phyloP scores from a whole-genome alignment of 1,140 invertebrate genomes.

The Papilio aristodemus region DNA sequence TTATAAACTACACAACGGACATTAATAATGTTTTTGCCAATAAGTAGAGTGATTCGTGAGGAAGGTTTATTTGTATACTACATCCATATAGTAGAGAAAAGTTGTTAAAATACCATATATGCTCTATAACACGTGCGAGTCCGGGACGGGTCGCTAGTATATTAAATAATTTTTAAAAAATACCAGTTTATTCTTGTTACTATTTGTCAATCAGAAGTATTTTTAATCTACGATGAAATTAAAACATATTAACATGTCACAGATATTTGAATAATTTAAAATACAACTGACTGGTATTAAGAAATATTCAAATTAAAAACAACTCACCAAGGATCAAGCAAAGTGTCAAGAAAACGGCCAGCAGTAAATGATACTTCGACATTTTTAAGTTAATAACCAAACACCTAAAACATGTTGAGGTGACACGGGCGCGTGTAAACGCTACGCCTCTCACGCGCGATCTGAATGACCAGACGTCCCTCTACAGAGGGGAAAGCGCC shows the following conservation, averaged over 20 bases:
- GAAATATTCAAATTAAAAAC: not conserved
- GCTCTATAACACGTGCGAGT: too few species aligned
- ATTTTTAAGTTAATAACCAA: slow-evolving; percentile 14
- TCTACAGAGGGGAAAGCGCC: not conserved
- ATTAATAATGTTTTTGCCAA: too few species aligned
- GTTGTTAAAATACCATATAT: too few species aligned
- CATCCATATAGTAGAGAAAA: too few species aligned
- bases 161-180: too few species aligned
- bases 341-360: not conserved
- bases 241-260: not conserved
- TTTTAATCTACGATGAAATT: not conserved
- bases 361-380: slow-evolving; percentile 16
- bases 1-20: too few species aligned
- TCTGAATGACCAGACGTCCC: slow-evolving; percentile 24
- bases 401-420: slow-evolving; percentile 6
- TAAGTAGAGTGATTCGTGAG: too few species aligned
- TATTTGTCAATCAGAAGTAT: too few species aligned
- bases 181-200: too few species aligned
- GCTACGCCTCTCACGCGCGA: slow-evolving; percentile 15
- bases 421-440: not conserved
- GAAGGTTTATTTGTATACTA: too few species aligned
- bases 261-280: too few species aligned
- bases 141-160: too few species aligned
- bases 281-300: not conserved
- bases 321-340: not conserved